Evolutionary conservation across 2,113 vertebrate genomes (phyloP), one percentile per base, ranked within the genome.

Genomic region (Takifugu bimaculatus): DNA sequence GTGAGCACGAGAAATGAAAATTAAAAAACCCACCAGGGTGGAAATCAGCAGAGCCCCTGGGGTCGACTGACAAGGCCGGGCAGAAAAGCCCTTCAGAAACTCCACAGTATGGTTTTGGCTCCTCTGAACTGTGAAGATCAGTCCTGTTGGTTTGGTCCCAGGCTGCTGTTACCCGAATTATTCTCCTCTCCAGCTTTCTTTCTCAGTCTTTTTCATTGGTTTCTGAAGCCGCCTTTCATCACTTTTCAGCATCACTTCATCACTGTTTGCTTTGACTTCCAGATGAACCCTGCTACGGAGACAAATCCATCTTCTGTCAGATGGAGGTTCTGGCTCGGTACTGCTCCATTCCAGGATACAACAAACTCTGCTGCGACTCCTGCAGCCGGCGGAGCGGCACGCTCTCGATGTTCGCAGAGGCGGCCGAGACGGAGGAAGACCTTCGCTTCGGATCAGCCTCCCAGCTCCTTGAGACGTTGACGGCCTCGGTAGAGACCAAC

Each of bases 291-390:
- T 99, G 97, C 13, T 72, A 88, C 26, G 95, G 95, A 68, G 97
- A 99, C 86, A 98, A 94, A 54, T 99, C 97, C 15, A 98, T 98
- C 79, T 99, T 99, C 90, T 99, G 97, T 64, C 95, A 99, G 29
- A 98, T 99, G 97, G 97, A 99, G 67, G 96, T 96, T 7, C 90
- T 99, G 0, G 92, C 95, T 0, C 91, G 96, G 0, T 99, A 99
- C 85, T 99, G 97, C 65, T 98, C 95, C 48, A 99, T 99, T 6
- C 97, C 97, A 0, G 97, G 96, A 52, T 99, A 99, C 78, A 92
- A 90, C 70, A 98, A 94, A 65, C 78, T 98, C 28, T 98, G 95
- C 70, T 98, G 95, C 1, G 94, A 97, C 66, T 97, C 96, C 0
- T 99, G 95, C 71, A 78, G 88, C 80, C 91, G 85, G 60, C 92